Conservation (phyloP, 2,888 invertebrate genomes). For the Tigriopus californicus region DNA sequence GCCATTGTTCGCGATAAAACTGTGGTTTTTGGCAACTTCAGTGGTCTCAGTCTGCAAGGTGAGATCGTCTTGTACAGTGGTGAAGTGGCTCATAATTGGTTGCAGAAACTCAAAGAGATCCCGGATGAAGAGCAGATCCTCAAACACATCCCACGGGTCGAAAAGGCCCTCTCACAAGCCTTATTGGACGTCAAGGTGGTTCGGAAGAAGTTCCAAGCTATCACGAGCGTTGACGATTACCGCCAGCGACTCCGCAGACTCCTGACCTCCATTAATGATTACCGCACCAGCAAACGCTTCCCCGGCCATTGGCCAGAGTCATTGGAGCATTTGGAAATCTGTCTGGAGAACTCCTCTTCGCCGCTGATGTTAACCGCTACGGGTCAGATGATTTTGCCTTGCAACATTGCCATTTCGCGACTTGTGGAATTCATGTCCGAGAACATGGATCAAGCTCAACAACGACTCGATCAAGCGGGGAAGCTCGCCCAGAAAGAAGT, state of each 20-base stretch:
- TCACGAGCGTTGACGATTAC: conserved; percentile 5
- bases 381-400: conserved; percentile 77
- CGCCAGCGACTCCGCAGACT: conserved; percentile 36
- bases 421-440: conserved; percentile 61
- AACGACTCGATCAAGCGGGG: conserved; percentile 34
- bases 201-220: conserved; percentile 1
- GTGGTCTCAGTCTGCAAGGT: conserved; percentile 76
- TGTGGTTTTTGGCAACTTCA: conserved; percentile 68
- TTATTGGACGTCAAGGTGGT: not conserved
- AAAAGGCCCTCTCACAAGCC: conserved; percentile 2
- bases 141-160: not conserved
- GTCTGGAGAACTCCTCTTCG: conserved; percentile 55
- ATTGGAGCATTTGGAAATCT: conserved; percentile 3
- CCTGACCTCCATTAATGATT: conserved; percentile 63
- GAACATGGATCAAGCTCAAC: conserved; percentile 51
- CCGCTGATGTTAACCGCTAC: conserved; percentile 81
- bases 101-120: conserved; percentile 45
- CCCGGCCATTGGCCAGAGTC: conserved; percentile 47
- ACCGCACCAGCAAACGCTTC: conserved; percentile 41
- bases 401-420: conserved; percentile 68
- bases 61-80: conserved; percentile 75
- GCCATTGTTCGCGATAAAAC: conserved; percentile 41
- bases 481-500: conserved; percentile 42
- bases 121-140: not conserved
- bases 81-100: conserved; percentile 82